These are phyloP conservation scores for Nipponacmea schrenckii DNA, from an alignment of 2,888 invertebrate species.

Conservation along the genomic window DNA sequence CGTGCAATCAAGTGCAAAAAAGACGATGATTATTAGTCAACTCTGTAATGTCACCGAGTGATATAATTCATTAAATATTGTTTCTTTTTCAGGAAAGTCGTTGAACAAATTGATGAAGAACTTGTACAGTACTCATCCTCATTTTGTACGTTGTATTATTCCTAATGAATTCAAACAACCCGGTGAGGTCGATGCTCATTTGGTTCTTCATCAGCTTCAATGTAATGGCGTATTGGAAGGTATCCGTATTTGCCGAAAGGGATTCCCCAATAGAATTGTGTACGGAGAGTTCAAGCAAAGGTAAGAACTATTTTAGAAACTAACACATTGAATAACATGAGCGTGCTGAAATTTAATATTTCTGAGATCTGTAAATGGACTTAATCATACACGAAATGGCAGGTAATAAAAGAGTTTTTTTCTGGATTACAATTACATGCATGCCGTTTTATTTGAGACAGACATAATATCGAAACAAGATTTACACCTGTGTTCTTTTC, in stretches of 20 bases:
- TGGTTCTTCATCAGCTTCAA: constrained; percentile 99
- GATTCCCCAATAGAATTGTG: constrained; percentile 99
- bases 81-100: constrained; percentile 66
- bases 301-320: constrained; percentile 73
- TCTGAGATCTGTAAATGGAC: no score
- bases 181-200: constrained; percentile 93
- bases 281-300: constrained; percentile 99
- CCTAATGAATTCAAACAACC: constrained; percentile 79
- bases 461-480: no score
- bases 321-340: no score
- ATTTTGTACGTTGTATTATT: constrained; percentile 99
- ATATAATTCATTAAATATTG: no score
- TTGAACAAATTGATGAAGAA: constrained; percentile 94
- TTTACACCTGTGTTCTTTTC: not conserved
- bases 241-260: constrained; percentile 98
- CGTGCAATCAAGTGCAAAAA: no score
- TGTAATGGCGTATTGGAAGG: constrained; percentile 99
- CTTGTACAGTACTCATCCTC: constrained; percentile 71
- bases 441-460: no score
- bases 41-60: no score
- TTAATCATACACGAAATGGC: no score
- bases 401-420: no score
- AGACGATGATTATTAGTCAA: no score
- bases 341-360: no score
- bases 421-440: no score